These are phyloP conservation scores for Theocolax elegans DNA, from an alignment of 1,140 invertebrate genomes.

Conservation along the genomic window DNA sequence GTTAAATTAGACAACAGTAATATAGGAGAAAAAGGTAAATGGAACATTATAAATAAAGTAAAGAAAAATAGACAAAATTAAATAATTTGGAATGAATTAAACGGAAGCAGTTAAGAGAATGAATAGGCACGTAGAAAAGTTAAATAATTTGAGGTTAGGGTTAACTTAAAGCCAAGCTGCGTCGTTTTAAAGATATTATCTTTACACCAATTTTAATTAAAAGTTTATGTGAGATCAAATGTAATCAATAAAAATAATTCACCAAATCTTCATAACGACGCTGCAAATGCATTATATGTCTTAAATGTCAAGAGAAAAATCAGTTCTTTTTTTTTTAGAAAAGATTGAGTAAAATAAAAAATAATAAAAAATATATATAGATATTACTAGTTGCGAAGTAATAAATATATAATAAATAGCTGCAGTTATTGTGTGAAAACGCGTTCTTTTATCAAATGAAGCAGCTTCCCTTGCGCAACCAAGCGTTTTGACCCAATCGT, in stretches of 20 bases:
- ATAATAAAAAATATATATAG: not conserved
- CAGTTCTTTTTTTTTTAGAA: not conserved
- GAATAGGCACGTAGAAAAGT: constrained; percentile 33
- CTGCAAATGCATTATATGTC: constrained; percentile 13
- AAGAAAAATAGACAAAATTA: constrained; percentile 20
- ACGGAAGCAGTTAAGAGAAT: constrained; percentile 38
- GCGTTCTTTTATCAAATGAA: not conserved
- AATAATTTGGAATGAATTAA: constrained; percentile 8
- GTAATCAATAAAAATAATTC: not conserved
- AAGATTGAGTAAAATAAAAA: not conserved
- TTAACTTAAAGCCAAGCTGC: constrained; percentile 42
- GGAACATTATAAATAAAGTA: constrained; percentile 12
- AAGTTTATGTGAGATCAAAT: constrained; percentile 19
- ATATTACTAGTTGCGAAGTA: not conserved
- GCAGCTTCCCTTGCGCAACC: not conserved
- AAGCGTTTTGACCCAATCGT: constrained; percentile 1
- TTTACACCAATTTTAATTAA: not conserved
- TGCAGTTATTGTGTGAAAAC: no score
- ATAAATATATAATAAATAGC: no score
- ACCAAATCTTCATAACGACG: constrained; percentile 9
- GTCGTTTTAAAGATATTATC: constrained; percentile 28
- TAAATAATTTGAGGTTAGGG: constrained; percentile 41
- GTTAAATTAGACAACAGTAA: not conserved
- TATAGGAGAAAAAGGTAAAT: not conserved
- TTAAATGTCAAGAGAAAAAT: not conserved